These are phyloP conservation scores for Orthonevra nobilis DNA, from an alignment of 2,888 invertebrate genomes.

Conservation along the genomic window DNA sequence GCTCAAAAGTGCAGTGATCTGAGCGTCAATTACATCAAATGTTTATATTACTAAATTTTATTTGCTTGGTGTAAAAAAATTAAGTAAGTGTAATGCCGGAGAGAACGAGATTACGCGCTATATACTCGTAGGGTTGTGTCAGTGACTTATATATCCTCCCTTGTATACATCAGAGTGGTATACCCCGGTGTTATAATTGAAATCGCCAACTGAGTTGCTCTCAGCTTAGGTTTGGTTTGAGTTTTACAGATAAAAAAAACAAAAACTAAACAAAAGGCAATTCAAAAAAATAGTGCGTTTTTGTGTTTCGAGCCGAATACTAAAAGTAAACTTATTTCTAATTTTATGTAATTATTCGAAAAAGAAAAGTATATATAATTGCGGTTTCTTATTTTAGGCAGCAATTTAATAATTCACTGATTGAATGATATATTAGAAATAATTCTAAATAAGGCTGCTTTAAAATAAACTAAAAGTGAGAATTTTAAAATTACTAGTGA, in stretches of 20 bases:
- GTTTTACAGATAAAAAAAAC: constrained; percentile 1
- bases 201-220: constrained; percentile 48
- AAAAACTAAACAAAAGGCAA: constrained; percentile 22
- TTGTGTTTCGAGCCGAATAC: no score
- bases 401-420: no score
- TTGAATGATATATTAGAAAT: no score
- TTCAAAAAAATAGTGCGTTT: neutral
- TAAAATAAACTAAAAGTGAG: no score
- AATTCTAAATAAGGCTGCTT: no score
- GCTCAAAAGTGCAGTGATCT: neutral
- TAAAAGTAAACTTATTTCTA: no score
- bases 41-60: neutral
- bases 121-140: constrained; percentile 46
- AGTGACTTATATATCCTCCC: constrained; percentile 22
- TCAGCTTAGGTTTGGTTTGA: constrained; percentile 36
- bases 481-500: no score
- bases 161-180: constrained; percentile 44
- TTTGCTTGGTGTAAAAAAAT: constrained; percentile 5
- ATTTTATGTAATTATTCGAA: no score
- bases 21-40: neutral
- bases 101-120: constrained; percentile 41
- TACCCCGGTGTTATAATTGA: constrained; percentile 50
- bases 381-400: no score
- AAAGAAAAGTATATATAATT: no score
- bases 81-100: constrained; percentile 3